Evolutionary conservation across 2,888 invertebrate genomes (phyloP).

Genomic region (Blastobasis lacticolella): DNA sequence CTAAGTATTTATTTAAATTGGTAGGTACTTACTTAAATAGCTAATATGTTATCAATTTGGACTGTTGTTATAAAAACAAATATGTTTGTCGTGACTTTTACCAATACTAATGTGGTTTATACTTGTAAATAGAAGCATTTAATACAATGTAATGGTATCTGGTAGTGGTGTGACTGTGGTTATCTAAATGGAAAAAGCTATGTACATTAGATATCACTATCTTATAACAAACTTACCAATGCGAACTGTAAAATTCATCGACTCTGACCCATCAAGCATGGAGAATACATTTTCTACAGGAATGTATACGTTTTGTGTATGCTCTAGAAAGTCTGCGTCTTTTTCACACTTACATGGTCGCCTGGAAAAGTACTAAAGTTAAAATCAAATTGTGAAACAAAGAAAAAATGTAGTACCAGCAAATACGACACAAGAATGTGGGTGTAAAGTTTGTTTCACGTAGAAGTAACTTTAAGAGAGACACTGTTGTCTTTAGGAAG

Average conservation of each 20-base stretch:
- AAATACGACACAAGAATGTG: too few species aligned
- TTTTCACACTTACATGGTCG: slow-evolving; percentile 69
- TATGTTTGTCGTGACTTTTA: too few species aligned
- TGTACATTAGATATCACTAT: not conserved
- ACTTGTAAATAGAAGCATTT: too few species aligned
- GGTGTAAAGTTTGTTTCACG: too few species aligned
- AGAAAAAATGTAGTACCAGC: not conserved
- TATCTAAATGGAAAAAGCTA: not conserved
- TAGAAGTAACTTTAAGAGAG: too few species aligned
- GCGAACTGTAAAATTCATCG: slow-evolving; percentile 59
- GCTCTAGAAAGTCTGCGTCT: slow-evolving; percentile 67
- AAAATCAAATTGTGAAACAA: not conserved
- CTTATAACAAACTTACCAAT: slow-evolving; percentile 42
- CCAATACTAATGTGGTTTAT: too few species aligned
- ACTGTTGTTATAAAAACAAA: too few species aligned
- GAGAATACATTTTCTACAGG: slow-evolving; percentile 70
- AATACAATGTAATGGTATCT: too few species aligned
- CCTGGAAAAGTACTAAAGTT: slow-evolving; percentile 35
- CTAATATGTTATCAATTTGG: too few species aligned
- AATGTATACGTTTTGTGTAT: slow-evolving; percentile 70
- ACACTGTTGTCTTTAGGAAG: too few species aligned
- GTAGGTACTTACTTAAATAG: too few species aligned
- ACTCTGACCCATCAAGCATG: slow-evolving; percentile 61
- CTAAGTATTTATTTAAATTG: too few species aligned
- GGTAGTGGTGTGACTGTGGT: not conserved